Evolutionary conservation across 2,888 invertebrate species (phyloP), one percentile per base, ranked within the genome.

Genomic region (Philhelius pedissequus): DNA sequence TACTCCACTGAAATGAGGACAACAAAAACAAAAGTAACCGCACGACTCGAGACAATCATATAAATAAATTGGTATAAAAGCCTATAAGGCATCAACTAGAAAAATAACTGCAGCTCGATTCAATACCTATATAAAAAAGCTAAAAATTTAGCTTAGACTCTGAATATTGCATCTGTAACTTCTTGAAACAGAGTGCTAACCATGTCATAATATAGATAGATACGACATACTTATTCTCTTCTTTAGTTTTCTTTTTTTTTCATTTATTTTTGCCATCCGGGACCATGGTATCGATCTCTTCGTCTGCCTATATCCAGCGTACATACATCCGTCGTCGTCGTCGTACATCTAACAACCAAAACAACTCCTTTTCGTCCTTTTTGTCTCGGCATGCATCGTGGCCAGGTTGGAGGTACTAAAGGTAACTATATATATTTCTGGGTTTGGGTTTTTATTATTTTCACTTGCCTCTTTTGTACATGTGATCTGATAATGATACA

Each of bases 401-500:
- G 45, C 45, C 64, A 30, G 60, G 43, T 62, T 62, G 64, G 20
- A 15, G 27, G 9, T 52, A 52, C 56, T 32, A 32, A 18, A 56
- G 56, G 56, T 56, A 54, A 54, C 54, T 54, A 25, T 43, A 64
- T 64, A 84, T 75, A 76, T 62, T 84, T 84, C 71, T 76, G 45
- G 48, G 60, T 80, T 84, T 76, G 45, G 48, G 60, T 80, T 84
- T 64, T 84, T 84, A 84, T 84, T 84, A 84, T 84, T 80, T 84
- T 84, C 84, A 80, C 80, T 86, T 80, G 86, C 71, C 86, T 86
- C 86, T 86, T 86, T 86, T 86, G 86, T 86, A 86, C 86, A 81
- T 86, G 84, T 84, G 86, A 86, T 86, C 86, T 86, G 86, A 86
- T 86, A 86, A 86, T 86, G 86, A 86, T 86, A 86, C 77, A 86